Evolutionary conservation across 2,797 vertebrate genomes (phyloP).

Genomic region (Amblyopsis hoosieri): DNA sequence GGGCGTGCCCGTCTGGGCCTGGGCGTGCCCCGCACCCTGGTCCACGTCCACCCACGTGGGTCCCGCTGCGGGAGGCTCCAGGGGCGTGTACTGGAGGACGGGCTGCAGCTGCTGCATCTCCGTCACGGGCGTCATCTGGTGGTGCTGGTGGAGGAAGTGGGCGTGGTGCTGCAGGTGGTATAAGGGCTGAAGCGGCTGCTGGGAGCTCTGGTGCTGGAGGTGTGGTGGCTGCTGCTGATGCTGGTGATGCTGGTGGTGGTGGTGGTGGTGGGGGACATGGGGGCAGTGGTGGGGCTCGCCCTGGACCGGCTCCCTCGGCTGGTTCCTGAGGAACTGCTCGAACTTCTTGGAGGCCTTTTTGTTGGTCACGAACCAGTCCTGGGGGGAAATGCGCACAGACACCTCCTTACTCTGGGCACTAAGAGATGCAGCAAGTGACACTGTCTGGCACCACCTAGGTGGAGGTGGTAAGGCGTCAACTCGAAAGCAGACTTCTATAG

Average conservation of each 20-base stretch:
- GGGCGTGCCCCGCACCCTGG: slow-evolving; percentile 37
- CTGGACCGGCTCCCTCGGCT: slow-evolving; percentile 74
- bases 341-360: slow-evolving; percentile 87
- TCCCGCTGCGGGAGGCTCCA: slow-evolving; percentile 38
- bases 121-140: slow-evolving; percentile 35
- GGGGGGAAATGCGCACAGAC: slow-evolving; percentile 23
- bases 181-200: slow-evolving; percentile 59
- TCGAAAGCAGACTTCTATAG: too few relatives aligned
- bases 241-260: slow-evolving; percentile 13
- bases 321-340: slow-evolving; percentile 85
- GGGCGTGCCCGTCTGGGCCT: slow-evolving; percentile 36
- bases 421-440: too few relatives aligned
- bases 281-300: slow-evolving; percentile 52
- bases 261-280: slow-evolving; percentile 9
- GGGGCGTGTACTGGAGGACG: slow-evolving; percentile 57
- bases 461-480: too few relatives aligned
- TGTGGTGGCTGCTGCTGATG: slow-evolving; percentile 21
- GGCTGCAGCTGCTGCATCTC: slow-evolving; percentile 29
- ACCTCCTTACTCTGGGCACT: too few relatives aligned
- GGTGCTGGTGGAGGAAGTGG: slow-evolving; percentile 47
- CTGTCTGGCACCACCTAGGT: too few relatives aligned
- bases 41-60: slow-evolving; percentile 61
- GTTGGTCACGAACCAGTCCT: slow-evolving; percentile 94
- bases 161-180: slow-evolving; percentile 59
- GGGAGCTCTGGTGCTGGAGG: slow-evolving; percentile 46